Evolutionary conservation across 2,888 invertebrate genomes (phyloP), one percentile per base, ranked within the genome.

Genomic region (Caenorhabditis sp.): DNA sequence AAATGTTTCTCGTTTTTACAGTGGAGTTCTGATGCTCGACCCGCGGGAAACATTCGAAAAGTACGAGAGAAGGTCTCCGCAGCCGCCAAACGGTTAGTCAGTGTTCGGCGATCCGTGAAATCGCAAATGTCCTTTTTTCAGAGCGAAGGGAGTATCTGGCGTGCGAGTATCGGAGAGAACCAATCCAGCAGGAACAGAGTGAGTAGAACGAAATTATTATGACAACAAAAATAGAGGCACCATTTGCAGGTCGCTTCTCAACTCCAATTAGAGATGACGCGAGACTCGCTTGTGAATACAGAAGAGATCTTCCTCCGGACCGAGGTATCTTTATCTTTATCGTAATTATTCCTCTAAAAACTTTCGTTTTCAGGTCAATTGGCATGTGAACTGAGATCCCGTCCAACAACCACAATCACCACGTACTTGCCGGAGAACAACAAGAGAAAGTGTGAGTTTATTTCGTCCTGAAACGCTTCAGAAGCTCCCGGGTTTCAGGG

Each of bases 11-110:
- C n/a, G n/a, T n/a, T n/a, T n/a, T n/a, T n/a, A n/a, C 65, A 79
- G 75, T 22, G 11, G 39, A 35, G 43, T 65, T 2, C 37, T 37
- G 32, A 74, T 85, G 62, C 68, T 85, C 45, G 79, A 72, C 39
- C 62, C 86, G 8, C 53, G 81, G 24, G 86, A 86, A 55, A 86
- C 86, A 4, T 86, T 80, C 46, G 85, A 86, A 48, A 78, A 80
- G 27, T 86, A 86, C 53, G 86, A 86, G 56, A 63, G 79, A 15
- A 68, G 82, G n/a, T 62, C 80, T 50, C 65, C 74, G 5, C 61
- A 81, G 15, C 78, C 80, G 17, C 71, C 76, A n/a, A 22, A 26
- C 5, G 62, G 50, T 55, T 20, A 39, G 37, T 55, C 11, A 26
- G 35, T 35, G 32, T 17, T n/a, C 32, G 20, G 22, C n/a, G 26